Conservation (phyloP, 2,888 invertebrate species). For the Entomobrya multifasciata region DNA sequence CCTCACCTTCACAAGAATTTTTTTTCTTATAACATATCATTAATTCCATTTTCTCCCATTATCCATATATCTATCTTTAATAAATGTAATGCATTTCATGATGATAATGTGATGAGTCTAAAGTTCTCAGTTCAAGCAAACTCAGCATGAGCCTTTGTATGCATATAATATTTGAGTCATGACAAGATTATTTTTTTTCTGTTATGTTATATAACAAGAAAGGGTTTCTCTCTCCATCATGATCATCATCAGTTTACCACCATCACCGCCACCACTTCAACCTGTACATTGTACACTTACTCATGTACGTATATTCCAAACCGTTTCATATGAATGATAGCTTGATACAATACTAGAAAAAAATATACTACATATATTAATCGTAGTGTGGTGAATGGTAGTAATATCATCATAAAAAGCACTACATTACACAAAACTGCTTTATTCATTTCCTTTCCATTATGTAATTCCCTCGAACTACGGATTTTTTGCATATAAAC, state of each 20-base stretch:
- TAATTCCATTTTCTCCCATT: neutral
- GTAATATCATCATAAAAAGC: slow-evolving; percentile 2
- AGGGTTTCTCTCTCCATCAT: slow-evolving; percentile 33
- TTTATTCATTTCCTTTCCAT: slow-evolving; percentile 55
- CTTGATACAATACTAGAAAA: no score
- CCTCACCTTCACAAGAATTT: slow-evolving; percentile 35
- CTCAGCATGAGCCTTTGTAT: slow-evolving; percentile 64
- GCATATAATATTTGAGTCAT: no score
- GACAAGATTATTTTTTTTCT: slow-evolving; percentile 62
- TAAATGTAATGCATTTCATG: slow-evolving; percentile 39
- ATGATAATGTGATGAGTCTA: slow-evolving; percentile 26
- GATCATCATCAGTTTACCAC: neutral
- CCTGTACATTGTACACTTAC: slow-evolving; percentile 60
- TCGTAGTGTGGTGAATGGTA: no score
- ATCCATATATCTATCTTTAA: neutral
- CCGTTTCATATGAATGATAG: no score
- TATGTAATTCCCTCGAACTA: neutral
- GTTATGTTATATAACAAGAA: slow-evolving; percentile 25
- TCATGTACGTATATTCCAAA: slow-evolving; percentile 40
- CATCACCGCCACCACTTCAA: slow-evolving; percentile 27
- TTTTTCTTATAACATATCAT: slow-evolving; percentile 32
- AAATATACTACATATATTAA: no score
- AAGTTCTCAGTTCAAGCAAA: slow-evolving; percentile 3
- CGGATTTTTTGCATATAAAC: slow-evolving; percentile 55
- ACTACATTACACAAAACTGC: slow-evolving; percentile 36